phyloP scores from a whole-genome alignment of 2,797 vertebrate species.

The Anolis apletophallus region DNA sequence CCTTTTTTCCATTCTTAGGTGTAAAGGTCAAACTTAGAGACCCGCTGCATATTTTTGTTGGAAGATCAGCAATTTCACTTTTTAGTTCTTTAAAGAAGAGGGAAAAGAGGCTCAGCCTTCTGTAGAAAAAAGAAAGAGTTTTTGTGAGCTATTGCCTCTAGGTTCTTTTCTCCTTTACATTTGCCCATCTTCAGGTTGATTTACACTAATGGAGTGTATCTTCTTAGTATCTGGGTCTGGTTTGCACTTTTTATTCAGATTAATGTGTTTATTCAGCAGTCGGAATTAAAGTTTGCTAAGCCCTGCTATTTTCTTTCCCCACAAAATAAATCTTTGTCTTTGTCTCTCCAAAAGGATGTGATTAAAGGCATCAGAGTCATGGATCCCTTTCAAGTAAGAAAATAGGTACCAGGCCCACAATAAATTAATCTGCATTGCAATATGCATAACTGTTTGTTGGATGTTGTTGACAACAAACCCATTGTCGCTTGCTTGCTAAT shows the following conservation, averaged over 20 bases:
- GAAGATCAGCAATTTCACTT: neutral
- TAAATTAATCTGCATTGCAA: conserved; percentile 11
- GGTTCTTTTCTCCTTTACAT: neutral
- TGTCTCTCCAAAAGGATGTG: neutral
- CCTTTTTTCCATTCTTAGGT: neutral
- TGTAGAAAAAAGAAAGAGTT: neutral
- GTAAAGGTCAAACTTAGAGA: neutral
- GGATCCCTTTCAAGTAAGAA: conserved; percentile 15
- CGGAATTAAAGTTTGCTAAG: conserved; percentile 45
- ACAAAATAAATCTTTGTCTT: conserved; percentile 31
- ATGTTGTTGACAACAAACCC: neutral
- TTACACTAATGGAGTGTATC: conserved; percentile 17
- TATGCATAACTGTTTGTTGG: conserved; percentile 3
- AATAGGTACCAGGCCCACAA: neutral
- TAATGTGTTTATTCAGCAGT: conserved; percentile 45
- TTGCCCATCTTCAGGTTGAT: neutral
- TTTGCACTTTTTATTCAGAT: conserved; percentile 39
- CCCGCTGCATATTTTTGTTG: neutral
- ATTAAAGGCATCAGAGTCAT: conserved; percentile 37
- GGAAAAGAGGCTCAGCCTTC: neutral
- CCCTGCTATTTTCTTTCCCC: conserved; percentile 17
- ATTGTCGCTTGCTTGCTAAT: conserved; percentile 40
- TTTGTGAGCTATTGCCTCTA: no score
- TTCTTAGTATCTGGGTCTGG: conserved; percentile 3
- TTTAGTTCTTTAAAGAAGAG: neutral